These are phyloP conservation scores for Orthonychiurus folsomi DNA, from an alignment of 2,888 invertebrate genomes.

Conservation along the genomic window DNA sequence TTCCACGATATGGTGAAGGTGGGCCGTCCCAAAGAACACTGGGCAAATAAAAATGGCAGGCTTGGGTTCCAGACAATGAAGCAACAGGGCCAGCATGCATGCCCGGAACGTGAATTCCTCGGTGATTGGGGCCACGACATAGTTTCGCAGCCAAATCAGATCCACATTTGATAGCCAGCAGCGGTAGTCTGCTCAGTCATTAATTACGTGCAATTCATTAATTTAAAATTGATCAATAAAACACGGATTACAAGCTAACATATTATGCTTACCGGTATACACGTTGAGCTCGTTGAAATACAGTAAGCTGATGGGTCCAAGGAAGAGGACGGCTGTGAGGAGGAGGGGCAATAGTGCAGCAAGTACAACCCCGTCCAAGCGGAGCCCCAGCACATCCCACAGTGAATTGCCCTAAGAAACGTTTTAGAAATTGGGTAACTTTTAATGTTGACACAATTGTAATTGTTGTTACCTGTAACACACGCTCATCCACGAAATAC, in stretches of 20 bases:
- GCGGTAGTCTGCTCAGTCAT: neutral
- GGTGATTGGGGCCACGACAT: constrained; percentile 81
- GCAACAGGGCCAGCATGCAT: constrained; percentile 83
- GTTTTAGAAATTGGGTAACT: no score
- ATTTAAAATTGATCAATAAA: constrained; percentile 7
- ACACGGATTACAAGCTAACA: neutral
- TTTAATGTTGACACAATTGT: no score
- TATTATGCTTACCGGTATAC: constrained; percentile 20
- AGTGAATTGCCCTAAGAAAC: constrained; percentile 48
- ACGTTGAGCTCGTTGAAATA: constrained; percentile 25
- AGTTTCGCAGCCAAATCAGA: constrained; percentile 75
- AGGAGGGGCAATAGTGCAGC: constrained; percentile 65
- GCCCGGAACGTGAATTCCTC: constrained; percentile 94
- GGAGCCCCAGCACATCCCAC: constrained; percentile 64
- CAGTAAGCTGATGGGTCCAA: constrained; percentile 55
- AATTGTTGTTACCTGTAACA: constrained; percentile 55
- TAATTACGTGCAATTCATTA: neutral
- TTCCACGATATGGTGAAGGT: constrained; percentile 84
- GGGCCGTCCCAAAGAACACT: constrained; percentile 84
- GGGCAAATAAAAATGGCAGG: constrained; percentile 76
- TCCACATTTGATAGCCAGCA: no score
- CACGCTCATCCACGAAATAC: constrained; percentile 57
- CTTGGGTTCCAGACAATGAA: constrained; percentile 68
- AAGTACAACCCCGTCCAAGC: constrained; percentile 60
- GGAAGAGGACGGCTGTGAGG: constrained; percentile 68